A percentile compares a stretch with the other conserved stretches of the same genome.
These are phyloP conservation scores for Circaetus cinerascens DNA, from an alignment of 2,113 vertebrate genomes.

Conservation along the genomic window DNA sequence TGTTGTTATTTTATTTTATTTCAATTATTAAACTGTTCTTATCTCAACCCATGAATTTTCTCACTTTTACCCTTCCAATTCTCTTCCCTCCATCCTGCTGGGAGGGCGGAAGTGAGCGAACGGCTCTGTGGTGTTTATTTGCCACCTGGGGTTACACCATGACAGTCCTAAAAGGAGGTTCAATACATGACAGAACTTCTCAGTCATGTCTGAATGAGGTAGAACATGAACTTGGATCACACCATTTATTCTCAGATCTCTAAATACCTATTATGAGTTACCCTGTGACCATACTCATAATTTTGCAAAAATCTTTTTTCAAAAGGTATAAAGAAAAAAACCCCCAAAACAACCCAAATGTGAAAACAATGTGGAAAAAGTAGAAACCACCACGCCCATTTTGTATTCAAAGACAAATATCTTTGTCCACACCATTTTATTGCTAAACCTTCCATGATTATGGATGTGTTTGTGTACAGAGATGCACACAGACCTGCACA, in stretches of 20 bases:
- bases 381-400: neutral
- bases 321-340: neutral
- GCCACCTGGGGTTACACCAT: neutral
- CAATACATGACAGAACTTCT: neutral
- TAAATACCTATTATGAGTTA: neutral
- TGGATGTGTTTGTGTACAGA: neutral
- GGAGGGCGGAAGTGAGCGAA: neutral
- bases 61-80: accelerated
- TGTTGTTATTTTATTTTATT: neutral
- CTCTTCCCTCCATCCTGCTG: neutral
- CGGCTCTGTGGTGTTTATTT: neutral
- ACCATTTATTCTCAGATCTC: neutral
- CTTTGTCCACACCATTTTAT: neutral
- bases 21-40: neutral
- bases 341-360: accelerated
- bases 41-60: neutral
- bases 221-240: neutral
- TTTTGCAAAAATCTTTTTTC: neutral
- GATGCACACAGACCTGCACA: neutral
- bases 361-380: neutral
- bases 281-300: accelerated
- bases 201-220: neutral
- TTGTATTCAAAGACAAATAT: neutral
- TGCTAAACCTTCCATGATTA: neutral
- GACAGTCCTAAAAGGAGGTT: neutral